These are phyloP conservation scores for Toxostoma redivivum DNA, from an alignment of 2,113 vertebrate genomes.

Conservation along the genomic window DNA sequence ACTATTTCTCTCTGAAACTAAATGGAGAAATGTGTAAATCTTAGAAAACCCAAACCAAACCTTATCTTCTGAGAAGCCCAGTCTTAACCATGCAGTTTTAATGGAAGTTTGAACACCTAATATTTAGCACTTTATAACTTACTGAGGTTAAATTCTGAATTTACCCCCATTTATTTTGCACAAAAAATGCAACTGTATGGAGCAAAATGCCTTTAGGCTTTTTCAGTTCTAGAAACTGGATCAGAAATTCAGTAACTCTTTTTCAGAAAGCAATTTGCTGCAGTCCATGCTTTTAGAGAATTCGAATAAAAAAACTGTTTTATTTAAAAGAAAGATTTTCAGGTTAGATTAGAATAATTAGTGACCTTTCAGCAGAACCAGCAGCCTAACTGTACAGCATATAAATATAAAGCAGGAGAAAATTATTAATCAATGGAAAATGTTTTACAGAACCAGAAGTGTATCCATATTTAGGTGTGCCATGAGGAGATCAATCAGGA, in stretches of 20 bases:
- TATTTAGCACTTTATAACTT: not conserved
- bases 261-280: not conserved
- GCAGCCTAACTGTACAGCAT: not conserved
- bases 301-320: not conserved
- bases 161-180: not conserved
- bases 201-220: not conserved
- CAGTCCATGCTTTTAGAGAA: not conserved
- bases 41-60: not conserved
- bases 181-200: not conserved
- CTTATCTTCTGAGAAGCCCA: not conserved
- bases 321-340: not conserved
- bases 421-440: not conserved
- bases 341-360: not conserved
- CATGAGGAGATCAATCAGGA: not conserved
- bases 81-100: not conserved
- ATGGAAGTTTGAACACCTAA: not conserved
- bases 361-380: not conserved
- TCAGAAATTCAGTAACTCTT: not conserved
- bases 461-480: not conserved
- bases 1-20: not conserved
- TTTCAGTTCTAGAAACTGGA: not conserved
- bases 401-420: not conserved
- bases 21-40: not conserved
- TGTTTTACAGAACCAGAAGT: accelerated
- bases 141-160: not conserved